A percentile compares a stretch with the other conserved stretches of the same genome.
Evolutionary conservation across 2,888 invertebrate genomes (phyloP).

Genomic region (Coelopa pilipes): DNA sequence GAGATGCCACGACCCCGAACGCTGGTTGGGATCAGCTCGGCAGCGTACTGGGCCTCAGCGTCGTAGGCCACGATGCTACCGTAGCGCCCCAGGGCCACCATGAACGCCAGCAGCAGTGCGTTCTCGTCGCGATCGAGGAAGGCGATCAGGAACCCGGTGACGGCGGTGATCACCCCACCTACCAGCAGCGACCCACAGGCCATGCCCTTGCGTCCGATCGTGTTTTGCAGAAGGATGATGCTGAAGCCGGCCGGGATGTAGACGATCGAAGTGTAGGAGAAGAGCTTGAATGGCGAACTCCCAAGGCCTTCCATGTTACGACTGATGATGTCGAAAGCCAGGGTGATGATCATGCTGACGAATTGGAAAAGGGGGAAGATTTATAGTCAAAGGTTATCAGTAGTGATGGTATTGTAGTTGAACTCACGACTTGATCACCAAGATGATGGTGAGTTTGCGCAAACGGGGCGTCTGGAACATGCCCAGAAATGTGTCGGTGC

Average conservation of each 20-base stretch:
- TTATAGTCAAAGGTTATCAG: not conserved
- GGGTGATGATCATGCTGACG: constrained; percentile 68
- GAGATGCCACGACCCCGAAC: constrained; percentile 72
- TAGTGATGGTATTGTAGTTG: not conserved
- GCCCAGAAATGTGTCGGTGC: constrained; percentile 65
- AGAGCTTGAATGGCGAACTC: constrained; percentile 69
- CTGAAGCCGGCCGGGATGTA: constrained; percentile 69
- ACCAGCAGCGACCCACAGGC: constrained; percentile 69
- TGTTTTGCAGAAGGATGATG: constrained; percentile 58
- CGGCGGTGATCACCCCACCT: constrained; percentile 68
- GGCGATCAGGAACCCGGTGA: constrained; percentile 67
- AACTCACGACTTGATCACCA: constrained; percentile 72
- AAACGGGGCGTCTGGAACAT: constrained; percentile 70
- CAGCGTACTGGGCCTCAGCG: constrained; percentile 73
- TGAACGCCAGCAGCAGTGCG: constrained; percentile 62
- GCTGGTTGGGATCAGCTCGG: constrained; percentile 72
- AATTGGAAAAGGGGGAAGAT: not conserved
- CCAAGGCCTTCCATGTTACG: constrained; percentile 70
- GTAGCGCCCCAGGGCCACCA: constrained; percentile 69
- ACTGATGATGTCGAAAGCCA: constrained; percentile 71
- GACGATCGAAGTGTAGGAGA: constrained; percentile 68
- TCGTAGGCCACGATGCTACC: constrained; percentile 72
- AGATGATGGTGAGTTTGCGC: constrained; percentile 69
- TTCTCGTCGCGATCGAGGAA: constrained; percentile 56
- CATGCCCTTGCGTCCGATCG: constrained; percentile 69